phyloP scores from a whole-genome alignment of 2,888 invertebrate species.

The Campopleginae sp. region DNA sequence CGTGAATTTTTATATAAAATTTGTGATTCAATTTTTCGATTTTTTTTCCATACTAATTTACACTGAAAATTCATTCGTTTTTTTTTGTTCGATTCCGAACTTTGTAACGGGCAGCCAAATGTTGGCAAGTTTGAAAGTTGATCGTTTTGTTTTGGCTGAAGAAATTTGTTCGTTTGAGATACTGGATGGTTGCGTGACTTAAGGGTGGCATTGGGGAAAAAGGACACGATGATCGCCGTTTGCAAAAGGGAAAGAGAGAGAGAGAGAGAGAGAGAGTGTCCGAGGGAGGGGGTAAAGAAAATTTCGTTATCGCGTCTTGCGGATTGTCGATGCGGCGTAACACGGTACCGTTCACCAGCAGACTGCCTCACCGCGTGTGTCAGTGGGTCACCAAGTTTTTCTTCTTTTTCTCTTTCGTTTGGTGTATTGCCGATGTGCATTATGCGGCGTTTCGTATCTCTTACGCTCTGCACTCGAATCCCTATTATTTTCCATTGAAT shows the following conservation, averaged over 20 bases:
- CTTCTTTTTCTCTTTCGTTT: slow-evolving; percentile 33
- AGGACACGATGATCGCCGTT: slow-evolving; percentile 1
- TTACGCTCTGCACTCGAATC: slow-evolving; percentile 4
- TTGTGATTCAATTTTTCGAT: not conserved
- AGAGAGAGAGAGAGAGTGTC: not conserved
- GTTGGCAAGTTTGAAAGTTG: not conserved
- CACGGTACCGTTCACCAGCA: slow-evolving; percentile 62
- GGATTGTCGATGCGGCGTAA: slow-evolving; percentile 66
- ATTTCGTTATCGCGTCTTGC: slow-evolving; percentile 68
- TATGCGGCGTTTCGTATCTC: slow-evolving; percentile 60
- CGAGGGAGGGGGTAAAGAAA: slow-evolving; percentile 36
- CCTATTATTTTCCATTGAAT: not conserved
- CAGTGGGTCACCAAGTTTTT: slow-evolving; percentile 68
- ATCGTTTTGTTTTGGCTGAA: not conserved
- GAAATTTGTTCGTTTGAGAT: slow-evolving; percentile 18
- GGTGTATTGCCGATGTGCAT: slow-evolving; percentile 44
- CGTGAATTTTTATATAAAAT: not conserved
- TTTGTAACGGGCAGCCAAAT: not conserved
- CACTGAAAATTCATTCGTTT: not conserved
- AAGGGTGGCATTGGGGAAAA: slow-evolving; percentile 16
- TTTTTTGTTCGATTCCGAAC: not conserved
- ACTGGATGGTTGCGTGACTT: not conserved
- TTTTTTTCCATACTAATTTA: not conserved
- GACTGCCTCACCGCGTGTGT: slow-evolving; percentile 60
- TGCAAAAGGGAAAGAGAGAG: not conserved